Percentiles rank a stretch among this genome's conserved stretches.
These are phyloP conservation scores for Pristiophorus japonicus DNA, from an alignment of 2,113 vertebrate genomes.

Conservation along the genomic window DNA sequence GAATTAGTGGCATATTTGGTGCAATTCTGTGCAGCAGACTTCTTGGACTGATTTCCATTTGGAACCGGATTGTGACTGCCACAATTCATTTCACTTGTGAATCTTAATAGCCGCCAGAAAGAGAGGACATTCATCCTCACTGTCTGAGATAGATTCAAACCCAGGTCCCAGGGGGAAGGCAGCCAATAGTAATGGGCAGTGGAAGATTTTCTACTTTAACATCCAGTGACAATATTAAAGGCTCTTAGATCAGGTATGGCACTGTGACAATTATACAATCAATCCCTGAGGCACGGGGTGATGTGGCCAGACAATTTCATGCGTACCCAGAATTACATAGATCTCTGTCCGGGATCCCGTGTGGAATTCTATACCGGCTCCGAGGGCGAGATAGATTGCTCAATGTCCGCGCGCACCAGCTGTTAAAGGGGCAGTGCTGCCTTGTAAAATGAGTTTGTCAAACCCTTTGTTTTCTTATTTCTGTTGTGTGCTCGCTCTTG, in stretches of 20 bases:
- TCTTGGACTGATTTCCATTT: constrained; percentile 15
- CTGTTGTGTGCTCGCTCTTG: not conserved
- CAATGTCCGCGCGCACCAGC: not conserved
- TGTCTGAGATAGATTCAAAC: constrained; percentile 15
- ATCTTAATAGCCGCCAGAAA: constrained; percentile 23
- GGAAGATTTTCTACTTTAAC: constrained; percentile 30
- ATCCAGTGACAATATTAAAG: constrained; percentile 35
- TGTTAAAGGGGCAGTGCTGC: constrained; percentile 6
- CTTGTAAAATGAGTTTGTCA: not conserved
- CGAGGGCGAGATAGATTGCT: not conserved
- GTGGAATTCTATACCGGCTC: not conserved
- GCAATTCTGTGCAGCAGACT: not conserved
- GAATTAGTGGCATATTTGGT: constrained; percentile 19
- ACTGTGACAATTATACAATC: not conserved
- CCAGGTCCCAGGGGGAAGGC: not conserved
- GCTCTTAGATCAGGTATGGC: constrained; percentile 29
- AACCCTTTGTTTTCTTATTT: not conserved
- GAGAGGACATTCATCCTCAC: not conserved
- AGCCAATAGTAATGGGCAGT: constrained; percentile 26
- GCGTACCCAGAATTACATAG: constrained; percentile 23
- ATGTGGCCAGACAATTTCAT: not conserved
- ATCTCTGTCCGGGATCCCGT: not conserved
- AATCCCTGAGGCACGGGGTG: constrained; percentile 14
- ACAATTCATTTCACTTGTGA: constrained; percentile 33
- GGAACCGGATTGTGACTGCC: constrained; percentile 16